Conservation (phyloP, 2,888 invertebrate genomes). For the Erebia aethiops region DNA sequence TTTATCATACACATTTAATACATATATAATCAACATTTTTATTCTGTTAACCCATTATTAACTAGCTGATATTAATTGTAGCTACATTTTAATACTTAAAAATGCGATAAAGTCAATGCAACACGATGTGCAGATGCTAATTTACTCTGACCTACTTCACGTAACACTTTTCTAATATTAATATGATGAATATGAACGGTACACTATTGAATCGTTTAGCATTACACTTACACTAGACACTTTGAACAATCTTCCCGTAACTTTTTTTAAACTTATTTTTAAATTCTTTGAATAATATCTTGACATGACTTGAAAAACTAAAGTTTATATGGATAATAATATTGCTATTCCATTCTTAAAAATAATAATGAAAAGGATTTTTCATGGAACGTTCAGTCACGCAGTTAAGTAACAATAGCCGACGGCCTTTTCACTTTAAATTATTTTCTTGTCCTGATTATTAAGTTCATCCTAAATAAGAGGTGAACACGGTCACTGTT, state of each 20-base stretch:
- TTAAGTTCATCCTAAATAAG: slow-evolving; percentile 54
- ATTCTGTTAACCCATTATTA: too few relatives aligned
- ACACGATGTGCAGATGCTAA: neutral
- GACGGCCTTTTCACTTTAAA: slow-evolving; percentile 38
- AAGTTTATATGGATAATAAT: neutral
- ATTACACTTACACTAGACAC: too few relatives aligned
- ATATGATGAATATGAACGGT: neutral
- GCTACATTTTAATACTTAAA: neutral
- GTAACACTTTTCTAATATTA: neutral
- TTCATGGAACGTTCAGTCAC: neutral
- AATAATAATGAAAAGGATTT: neutral
- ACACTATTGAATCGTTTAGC: slow-evolving; percentile 1
- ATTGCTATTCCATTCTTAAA: neutral
- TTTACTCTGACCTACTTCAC: neutral
- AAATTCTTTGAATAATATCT: too few relatives aligned
- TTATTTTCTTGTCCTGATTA: slow-evolving; percentile 43
- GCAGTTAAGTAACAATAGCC: slow-evolving; percentile 37
- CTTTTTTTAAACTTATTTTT: too few relatives aligned
- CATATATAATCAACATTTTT: too few relatives aligned
- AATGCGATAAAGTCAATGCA: neutral
- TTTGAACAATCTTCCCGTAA: too few relatives aligned
- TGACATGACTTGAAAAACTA: too few relatives aligned
- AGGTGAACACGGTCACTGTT: neutral
- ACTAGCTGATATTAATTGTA: too few relatives aligned
- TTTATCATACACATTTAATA: too few relatives aligned